A percentile compares a stretch with the other conserved stretches of the same genome.
phyloP scores from a whole-genome alignment of 2,797 vertebrate species.

The Hyperoplus lanceolatus region DNA sequence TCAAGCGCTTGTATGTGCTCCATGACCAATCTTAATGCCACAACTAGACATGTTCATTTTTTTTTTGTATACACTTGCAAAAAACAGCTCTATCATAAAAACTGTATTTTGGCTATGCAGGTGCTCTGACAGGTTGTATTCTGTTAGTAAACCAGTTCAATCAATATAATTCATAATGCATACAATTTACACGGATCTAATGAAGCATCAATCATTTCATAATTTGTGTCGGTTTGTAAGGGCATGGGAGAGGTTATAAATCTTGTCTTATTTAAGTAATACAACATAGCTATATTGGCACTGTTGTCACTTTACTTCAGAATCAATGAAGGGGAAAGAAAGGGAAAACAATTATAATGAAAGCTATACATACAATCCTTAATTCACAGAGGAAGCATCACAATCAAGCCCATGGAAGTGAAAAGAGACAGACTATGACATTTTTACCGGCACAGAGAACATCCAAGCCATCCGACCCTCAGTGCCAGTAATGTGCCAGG shows the following conservation, averaged over 20 bases:
- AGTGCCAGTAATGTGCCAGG: constrained; percentile 79
- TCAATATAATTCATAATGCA: constrained; percentile 39
- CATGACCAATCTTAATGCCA: constrained; percentile 76
- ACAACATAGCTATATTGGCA: constrained; percentile 65
- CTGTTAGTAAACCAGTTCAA: constrained; percentile 35
- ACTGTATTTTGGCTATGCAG: constrained; percentile 44
- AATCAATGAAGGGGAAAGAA: constrained; percentile 37
- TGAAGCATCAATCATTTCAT: constrained; percentile 43
- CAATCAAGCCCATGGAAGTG: constrained; percentile 29
- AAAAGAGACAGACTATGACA: constrained; percentile 52
- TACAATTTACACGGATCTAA: constrained; percentile 1
- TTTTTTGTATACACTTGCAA: constrained; percentile 27
- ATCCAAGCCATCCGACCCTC: constrained; percentile 54
- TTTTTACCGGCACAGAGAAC: constrained; percentile 68
- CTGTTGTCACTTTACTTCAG: constrained; percentile 66
- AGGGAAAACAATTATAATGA: not conserved
- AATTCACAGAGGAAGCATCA: constrained; percentile 26
- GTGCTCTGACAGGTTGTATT: constrained; percentile 7
- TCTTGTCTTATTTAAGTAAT: constrained; percentile 58
- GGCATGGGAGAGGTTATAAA: constrained; percentile 42
- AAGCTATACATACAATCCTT: constrained; percentile 20
- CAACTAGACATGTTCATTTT: constrained; percentile 38
- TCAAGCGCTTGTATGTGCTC: constrained; percentile 63
- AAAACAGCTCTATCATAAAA: constrained; percentile 83
- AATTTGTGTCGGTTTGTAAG: constrained; percentile 24